These are phyloP conservation scores for Tautogolabrus adspersus DNA, from an alignment of 2,113 vertebrate genomes.

Conservation along the genomic window DNA sequence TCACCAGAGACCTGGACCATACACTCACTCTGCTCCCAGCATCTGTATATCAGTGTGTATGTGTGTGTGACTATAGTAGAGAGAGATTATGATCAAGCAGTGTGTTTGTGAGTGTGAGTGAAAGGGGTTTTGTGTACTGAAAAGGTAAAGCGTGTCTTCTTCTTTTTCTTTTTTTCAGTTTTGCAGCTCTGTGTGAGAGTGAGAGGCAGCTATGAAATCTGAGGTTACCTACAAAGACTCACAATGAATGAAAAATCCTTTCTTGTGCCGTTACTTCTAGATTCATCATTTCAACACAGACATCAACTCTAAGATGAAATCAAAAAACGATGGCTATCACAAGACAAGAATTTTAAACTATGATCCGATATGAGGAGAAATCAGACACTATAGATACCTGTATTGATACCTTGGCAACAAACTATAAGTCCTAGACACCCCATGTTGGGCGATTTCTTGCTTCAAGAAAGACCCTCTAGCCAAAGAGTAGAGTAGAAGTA, in stretches of 20 bases:
- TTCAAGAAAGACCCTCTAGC: too few relatives aligned
- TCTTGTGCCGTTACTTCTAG: background rate
- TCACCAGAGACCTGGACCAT: conserved; percentile 96
- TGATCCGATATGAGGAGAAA: too few relatives aligned
- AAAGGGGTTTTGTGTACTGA: conserved; percentile 72
- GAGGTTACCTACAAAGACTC: too few relatives aligned
- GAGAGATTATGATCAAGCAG: conserved; percentile 75
- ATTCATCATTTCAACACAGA: background rate
- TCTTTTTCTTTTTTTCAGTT: background rate
- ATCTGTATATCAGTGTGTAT: conserved; percentile 49
- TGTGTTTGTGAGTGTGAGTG: conserved; percentile 68
- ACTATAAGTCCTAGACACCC: too few relatives aligned
- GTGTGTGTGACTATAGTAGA: conserved; percentile 38
- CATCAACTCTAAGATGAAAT: too few relatives aligned
- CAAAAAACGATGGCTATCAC: too few relatives aligned
- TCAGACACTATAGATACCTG: too few relatives aligned
- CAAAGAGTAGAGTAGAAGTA: too few relatives aligned
- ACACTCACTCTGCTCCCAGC: conserved; percentile 66
- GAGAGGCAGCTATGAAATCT: background rate
- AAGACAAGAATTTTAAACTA: too few relatives aligned
- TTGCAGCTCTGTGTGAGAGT: conserved; percentile 16
- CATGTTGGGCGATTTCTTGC: too few relatives aligned
- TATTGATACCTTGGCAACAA: too few relatives aligned
- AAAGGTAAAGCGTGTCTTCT: conserved; percentile 48
- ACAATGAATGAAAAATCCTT: conserved; percentile 6